Conservation (phyloP, 92 coral and sea anemone genomes). For the Hydrozoanthus gracilis region DNA sequence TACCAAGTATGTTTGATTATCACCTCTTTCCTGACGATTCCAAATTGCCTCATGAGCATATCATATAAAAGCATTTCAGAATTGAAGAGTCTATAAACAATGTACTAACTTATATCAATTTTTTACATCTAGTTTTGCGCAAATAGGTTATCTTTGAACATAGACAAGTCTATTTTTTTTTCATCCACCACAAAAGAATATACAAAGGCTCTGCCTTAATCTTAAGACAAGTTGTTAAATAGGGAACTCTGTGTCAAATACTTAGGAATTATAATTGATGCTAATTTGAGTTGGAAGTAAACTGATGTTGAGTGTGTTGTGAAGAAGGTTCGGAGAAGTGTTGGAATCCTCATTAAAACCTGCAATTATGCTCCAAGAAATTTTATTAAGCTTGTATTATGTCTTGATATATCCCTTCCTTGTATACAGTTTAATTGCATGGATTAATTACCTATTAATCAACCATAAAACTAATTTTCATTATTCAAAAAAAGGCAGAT, state of each 20-base stretch:
- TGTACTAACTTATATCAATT: not conserved
- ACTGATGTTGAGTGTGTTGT: too few relatives aligned
- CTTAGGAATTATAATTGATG: not conserved
- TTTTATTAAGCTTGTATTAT: too few relatives aligned
- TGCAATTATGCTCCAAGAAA: too few relatives aligned
- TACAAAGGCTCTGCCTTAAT: not conserved
- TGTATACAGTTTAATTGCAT: too few relatives aligned
- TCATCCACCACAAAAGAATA: not conserved
- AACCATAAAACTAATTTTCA: too few relatives aligned
- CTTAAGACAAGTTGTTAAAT: not conserved
- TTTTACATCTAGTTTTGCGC: not conserved
- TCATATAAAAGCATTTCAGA: not conserved
- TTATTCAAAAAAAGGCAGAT: too few relatives aligned
- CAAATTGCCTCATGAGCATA: not conserved
- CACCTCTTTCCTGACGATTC: not conserved
- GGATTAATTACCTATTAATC: too few relatives aligned
- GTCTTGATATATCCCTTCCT: too few relatives aligned
- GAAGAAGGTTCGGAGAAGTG: too few relatives aligned
- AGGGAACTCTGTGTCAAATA: not conserved
- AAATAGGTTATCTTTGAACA: not conserved
- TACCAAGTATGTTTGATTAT: not conserved
- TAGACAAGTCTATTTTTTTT: not conserved
- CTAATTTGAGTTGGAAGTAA: too few relatives aligned
- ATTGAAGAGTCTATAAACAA: not conserved
- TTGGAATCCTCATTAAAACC: too few relatives aligned